phyloP scores from a whole-genome alignment of 2,113 vertebrate genomes.

The Aegithalos caudatus region DNA sequence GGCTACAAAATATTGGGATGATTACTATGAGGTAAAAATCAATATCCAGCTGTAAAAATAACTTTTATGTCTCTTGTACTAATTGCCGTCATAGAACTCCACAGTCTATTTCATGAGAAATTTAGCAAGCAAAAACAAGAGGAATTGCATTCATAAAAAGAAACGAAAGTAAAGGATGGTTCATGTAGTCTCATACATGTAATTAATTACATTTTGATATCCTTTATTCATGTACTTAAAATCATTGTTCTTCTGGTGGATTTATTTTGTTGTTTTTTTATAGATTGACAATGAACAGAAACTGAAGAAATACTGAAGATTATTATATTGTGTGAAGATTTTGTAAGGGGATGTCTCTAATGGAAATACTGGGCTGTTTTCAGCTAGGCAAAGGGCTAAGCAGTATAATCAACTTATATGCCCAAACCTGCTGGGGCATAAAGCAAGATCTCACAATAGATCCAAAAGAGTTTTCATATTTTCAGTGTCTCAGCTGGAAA shows the following conservation, averaged over 20 bases:
- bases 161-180: neutral
- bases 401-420: neutral
- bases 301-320: neutral
- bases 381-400: neutral
- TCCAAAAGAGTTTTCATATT: neutral
- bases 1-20: neutral
- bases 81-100: neutral
- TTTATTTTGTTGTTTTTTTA: neutral
- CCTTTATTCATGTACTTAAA: neutral
- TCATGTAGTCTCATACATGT: neutral
- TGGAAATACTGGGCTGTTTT: neutral
- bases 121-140: neutral
- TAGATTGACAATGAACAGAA: neutral
- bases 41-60: neutral
- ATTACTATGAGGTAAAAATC: neutral
- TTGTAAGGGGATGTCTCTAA: neutral
- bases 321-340: neutral
- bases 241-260: neutral
- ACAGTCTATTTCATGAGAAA: neutral
- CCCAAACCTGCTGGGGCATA: neutral
- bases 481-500: neutral
- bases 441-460: neutral
- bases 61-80: neutral
- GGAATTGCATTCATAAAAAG: neutral
- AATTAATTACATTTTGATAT: neutral